These are phyloP conservation scores for Megalopta genalis DNA, from an alignment of 1,140 invertebrate genomes.

Conservation along the genomic window DNA sequence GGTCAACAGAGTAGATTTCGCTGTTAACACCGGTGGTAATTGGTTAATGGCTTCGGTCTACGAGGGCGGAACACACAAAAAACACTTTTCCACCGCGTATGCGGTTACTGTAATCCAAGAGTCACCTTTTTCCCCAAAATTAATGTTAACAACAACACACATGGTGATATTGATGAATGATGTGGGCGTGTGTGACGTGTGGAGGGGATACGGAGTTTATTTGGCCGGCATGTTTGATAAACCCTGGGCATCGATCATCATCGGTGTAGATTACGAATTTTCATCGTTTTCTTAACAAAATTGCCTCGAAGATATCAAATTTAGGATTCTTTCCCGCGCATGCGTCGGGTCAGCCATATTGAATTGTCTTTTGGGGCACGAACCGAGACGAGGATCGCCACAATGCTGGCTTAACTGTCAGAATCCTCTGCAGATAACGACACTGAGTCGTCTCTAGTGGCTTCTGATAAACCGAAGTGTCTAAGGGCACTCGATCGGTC, in stretches of 20 bases:
- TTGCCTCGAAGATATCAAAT: background rate
- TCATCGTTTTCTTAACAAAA: constrained; percentile 36
- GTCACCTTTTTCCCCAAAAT: background rate
- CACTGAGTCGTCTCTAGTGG: background rate
- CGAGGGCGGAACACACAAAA: constrained; percentile 40
- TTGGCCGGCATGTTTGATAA: constrained; percentile 63
- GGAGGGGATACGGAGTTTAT: constrained; percentile 47
- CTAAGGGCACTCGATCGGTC: too few species aligned
- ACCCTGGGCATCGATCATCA: constrained; percentile 72
- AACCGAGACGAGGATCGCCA: background rate
- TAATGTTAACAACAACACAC: constrained; percentile 28
- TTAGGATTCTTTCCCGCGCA: background rate
- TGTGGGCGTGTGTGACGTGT: constrained; percentile 55
- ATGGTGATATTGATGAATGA: constrained; percentile 57
- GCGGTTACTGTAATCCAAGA: background rate
- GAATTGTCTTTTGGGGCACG: background rate
- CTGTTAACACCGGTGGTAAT: constrained; percentile 38
- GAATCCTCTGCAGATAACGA: background rate
- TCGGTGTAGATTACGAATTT: constrained; percentile 47
- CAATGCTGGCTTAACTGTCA: background rate
- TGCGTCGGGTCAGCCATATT: background rate
- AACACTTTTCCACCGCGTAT: constrained; percentile 7
- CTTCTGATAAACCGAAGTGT: too few species aligned
- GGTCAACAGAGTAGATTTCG: constrained; percentile 46
- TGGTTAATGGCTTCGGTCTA: constrained; percentile 34